Conservation (phyloP, 2,797 vertebrate species). For the Perodicticus potto region DNA sequence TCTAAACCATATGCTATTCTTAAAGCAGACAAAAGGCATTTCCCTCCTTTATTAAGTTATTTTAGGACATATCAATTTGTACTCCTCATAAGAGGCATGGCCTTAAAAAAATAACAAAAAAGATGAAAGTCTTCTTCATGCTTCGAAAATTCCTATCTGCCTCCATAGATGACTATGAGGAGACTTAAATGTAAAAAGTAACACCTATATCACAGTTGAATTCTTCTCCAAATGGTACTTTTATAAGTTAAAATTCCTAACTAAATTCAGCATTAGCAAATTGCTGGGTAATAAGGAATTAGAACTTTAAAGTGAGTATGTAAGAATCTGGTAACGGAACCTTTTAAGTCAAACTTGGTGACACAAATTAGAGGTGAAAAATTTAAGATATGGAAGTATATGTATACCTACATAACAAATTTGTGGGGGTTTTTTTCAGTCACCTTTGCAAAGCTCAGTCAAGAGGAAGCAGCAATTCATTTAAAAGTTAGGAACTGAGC, state of each 20-base stretch:
- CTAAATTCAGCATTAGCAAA: constrained; percentile 46
- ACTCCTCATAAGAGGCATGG: constrained; percentile 26
- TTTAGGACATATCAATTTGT: constrained; percentile 29
- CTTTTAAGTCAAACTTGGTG: constrained; percentile 37
- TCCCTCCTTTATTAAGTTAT: constrained; percentile 66
- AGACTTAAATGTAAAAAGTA: constrained; percentile 41
- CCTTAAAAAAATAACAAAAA: constrained; percentile 30
- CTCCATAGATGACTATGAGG: neutral
- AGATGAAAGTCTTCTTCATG: neutral
- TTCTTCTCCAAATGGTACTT: constrained; percentile 61
- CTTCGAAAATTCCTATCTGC: constrained; percentile 26
- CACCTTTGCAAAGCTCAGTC: constrained; percentile 8
- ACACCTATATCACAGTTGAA: neutral
- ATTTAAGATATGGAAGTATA: neutral
- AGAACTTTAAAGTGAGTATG: constrained; percentile 38
- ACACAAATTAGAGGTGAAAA: constrained; percentile 5
- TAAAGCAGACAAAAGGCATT: constrained; percentile 27
- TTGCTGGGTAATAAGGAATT: constrained; percentile 18
- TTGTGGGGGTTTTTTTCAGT: neutral
- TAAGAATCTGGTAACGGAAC: constrained; percentile 37
- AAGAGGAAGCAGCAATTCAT: constrained; percentile 37
- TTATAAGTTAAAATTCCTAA: constrained; percentile 56
- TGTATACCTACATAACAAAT: neutral
- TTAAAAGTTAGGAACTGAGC: neutral
- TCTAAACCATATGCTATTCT: constrained; percentile 48